A percentile compares a stretch with the other conserved stretches of the same genome.
phyloP scores from a whole-genome alignment of 1,140 invertebrate genomes.

The Drosophila ercepeae region DNA sequence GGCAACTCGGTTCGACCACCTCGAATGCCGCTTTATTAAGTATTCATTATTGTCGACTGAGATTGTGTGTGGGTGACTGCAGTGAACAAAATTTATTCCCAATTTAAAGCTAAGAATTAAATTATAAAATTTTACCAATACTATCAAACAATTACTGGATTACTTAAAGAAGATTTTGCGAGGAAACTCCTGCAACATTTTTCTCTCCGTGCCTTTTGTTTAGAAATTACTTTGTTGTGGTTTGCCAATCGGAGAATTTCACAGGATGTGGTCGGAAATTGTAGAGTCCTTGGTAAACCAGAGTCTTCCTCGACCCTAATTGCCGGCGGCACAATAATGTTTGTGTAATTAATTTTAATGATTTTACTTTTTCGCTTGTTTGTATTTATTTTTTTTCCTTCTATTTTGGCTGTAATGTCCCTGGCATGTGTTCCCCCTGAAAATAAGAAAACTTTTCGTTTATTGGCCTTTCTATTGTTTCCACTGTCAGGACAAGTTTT shows the following conservation, averaged over 20 bases:
- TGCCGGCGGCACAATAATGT: constrained; percentile 68
- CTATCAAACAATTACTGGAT: too few relatives aligned
- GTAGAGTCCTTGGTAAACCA: constrained; percentile 16
- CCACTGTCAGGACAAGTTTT: constrained; percentile 5
- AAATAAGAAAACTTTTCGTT: constrained; percentile 48
- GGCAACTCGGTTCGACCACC: constrained; percentile 43
- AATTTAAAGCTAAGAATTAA: too few relatives aligned
- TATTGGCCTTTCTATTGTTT: constrained; percentile 33
- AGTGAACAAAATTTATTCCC: not conserved
- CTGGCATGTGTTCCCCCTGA: not conserved
- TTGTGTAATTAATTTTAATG: constrained; percentile 82
- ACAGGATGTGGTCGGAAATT: constrained; percentile 26
- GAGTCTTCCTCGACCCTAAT: constrained; percentile 55
- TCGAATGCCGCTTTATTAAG: constrained; percentile 75
- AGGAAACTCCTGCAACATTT: too few relatives aligned
- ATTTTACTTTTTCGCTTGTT: constrained; percentile 43
- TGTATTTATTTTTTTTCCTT: not conserved
- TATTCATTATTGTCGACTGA: constrained; percentile 78
- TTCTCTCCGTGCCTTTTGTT: not conserved
- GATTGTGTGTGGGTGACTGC: constrained; percentile 29
- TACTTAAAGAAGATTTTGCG: too few relatives aligned
- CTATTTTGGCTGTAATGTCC: not conserved
- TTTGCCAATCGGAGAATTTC: constrained; percentile 13
- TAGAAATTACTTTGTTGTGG: constrained; percentile 41
- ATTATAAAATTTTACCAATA: too few relatives aligned